Conservation (phyloP, 2,888 invertebrate species). For the Octonoba sinensis region DNA sequence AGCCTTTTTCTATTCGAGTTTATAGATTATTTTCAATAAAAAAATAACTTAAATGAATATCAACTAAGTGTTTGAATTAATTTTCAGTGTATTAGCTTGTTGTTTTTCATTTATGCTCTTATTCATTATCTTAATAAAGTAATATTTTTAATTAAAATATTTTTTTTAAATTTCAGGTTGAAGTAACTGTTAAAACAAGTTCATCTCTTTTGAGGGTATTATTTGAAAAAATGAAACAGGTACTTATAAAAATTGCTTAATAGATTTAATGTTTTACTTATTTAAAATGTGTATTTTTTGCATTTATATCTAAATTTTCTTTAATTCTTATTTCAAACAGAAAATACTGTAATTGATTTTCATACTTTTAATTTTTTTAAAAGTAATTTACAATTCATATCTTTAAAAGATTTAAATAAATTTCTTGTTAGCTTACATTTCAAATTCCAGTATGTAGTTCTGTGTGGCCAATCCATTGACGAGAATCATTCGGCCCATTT, state of each 20-base stretch:
- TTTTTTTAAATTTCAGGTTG: constrained; percentile 69
- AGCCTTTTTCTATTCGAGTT: too few relatives aligned
- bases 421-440: too few relatives aligned
- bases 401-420: too few relatives aligned
- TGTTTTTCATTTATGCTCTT: background rate
- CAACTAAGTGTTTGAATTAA: too few relatives aligned
- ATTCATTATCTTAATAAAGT: background rate
- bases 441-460: too few relatives aligned
- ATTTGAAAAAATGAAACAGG: constrained; percentile 78
- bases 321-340: background rate
- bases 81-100: too few relatives aligned
- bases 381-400: background rate
- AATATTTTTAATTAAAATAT: background rate
- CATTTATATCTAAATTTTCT: background rate
- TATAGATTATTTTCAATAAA: too few relatives aligned
- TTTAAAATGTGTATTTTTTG: background rate
- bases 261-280: background rate
- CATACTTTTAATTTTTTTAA: background rate
- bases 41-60: too few relatives aligned
- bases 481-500: too few relatives aligned
- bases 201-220: constrained; percentile 78
- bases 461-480: too few relatives aligned
- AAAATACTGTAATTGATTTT: background rate
- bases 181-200: constrained; percentile 78
- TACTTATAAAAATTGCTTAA: constrained; percentile 9